Evolutionary conservation across 2,797 vertebrate genomes (phyloP).

Genomic region (Hemitrygon akajei): DNA sequence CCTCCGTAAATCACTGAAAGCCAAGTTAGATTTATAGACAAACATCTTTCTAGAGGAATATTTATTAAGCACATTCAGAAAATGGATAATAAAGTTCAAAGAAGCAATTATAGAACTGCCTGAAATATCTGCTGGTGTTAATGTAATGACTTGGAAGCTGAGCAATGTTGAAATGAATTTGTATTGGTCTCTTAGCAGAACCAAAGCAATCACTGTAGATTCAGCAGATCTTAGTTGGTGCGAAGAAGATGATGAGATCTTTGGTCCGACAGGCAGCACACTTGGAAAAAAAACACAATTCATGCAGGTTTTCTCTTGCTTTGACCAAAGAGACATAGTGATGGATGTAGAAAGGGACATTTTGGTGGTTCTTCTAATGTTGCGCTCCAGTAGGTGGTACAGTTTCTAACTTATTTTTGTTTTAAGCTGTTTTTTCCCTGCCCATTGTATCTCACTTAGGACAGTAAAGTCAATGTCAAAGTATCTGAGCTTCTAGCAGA

Average conservation of each 20-base stretch:
- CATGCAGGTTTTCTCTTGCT: not conserved
- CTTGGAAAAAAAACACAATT: not conserved
- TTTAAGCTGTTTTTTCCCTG: too few relatives aligned
- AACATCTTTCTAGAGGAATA: not conserved
- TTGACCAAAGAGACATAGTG: not conserved
- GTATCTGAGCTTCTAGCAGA: too few relatives aligned
- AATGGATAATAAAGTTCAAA: not conserved
- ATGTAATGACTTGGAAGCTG: not conserved
- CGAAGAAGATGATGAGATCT: not conserved
- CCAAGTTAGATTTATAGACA: slow-evolving; percentile 3
- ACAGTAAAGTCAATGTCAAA: too few relatives aligned
- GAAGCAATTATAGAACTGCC: not conserved
- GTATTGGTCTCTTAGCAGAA: not conserved
- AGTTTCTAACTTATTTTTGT: too few relatives aligned
- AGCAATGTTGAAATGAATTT: not conserved
- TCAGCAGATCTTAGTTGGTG: not conserved
- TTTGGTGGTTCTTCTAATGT: not conserved
- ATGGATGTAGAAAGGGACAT: not conserved
- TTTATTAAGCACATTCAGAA: not conserved
- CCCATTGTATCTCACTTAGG: too few relatives aligned
- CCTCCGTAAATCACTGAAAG: not conserved
- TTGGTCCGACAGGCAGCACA: not conserved
- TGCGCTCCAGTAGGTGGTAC: too few relatives aligned
- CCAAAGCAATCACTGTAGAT: not conserved
- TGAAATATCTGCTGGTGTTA: not conserved